Percentiles rank a stretch among this genome's conserved stretches.
phyloP scores from a whole-genome alignment of 2,113 vertebrate genomes.

The Mustelus asterias region DNA sequence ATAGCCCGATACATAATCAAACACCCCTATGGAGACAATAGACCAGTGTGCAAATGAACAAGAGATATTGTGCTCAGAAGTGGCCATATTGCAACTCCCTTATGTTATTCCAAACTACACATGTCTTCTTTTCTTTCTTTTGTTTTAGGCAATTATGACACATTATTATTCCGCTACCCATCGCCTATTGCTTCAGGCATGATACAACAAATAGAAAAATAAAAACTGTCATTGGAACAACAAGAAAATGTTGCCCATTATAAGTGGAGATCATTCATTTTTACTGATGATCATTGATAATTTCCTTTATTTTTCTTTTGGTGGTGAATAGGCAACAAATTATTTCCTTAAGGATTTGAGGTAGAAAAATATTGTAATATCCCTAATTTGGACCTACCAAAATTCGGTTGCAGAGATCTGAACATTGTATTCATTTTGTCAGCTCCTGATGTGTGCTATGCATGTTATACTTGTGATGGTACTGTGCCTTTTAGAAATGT shows the following conservation, averaged over 20 bases:
- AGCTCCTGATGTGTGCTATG: background rate
- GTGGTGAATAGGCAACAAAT: background rate
- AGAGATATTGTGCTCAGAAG: background rate
- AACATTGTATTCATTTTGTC: background rate
- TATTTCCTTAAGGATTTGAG: background rate
- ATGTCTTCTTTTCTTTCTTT: background rate
- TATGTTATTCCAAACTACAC: background rate
- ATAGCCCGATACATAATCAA: background rate
- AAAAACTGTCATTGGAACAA: background rate
- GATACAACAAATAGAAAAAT: background rate
- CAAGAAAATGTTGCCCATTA: background rate
- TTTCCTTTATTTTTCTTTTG: background rate
- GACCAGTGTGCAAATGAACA: background rate
- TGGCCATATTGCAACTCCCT: background rate
- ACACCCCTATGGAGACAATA: background rate
- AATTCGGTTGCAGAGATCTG: background rate
- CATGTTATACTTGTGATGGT: background rate
- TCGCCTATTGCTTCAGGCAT: background rate
- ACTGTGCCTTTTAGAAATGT: too few species aligned
- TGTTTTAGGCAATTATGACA: background rate
- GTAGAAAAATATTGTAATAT: background rate
- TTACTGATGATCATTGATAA: background rate
- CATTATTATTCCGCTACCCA: background rate
- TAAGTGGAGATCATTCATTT: background rate
- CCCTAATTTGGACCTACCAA: background rate